Evolutionary conservation across 2,888 invertebrate genomes (phyloP), one percentile per base, ranked within the genome.

Genomic region (Eilema griseolum): DNA sequence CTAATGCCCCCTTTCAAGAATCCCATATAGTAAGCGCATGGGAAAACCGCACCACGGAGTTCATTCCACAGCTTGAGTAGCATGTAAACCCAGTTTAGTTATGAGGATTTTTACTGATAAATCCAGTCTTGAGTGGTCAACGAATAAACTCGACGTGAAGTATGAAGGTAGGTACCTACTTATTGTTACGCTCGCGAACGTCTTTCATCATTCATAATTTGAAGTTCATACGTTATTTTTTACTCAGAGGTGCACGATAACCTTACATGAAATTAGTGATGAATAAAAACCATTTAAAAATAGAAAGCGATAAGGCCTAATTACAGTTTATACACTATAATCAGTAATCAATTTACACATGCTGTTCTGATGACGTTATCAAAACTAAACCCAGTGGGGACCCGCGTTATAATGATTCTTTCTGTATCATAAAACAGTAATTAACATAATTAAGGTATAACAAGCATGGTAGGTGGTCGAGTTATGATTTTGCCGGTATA

Each of bases 261-360:
- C 20, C 46, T 20, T 52, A n/a, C n/a, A 10, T 52, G 20, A n/a
- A 52, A n/a, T 52, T 8, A 52, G 52, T 52, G 2, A 20, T 10
- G 52, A n/a, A 46, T 5, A n/a, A 4, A 52, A 3, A n/a, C n/a
- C 52, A 52, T 52, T 52, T 52, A 52, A 52, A 52, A 52, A n/a
- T 52, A 7, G 46, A 46, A 46, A 20, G 11, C n/a, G 33, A 61
- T 31, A 11, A 33, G 31, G 33, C 41, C 16, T 62, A 14, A 23
- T 23, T 62, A 14, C n/a, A 52, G 7, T 52, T n/a, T 52, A 52
- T 2, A n/a, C 20, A 52, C 52, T 52, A 8, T 52, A 52, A 52
- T 52, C 52, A 52, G 52, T n/a, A n/a, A 52, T 52, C 52, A n/a
- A 52, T 52, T 52, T 52, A 52, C 52, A n/a, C 52, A 52, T 52